Evolutionary conservation across 1,140 invertebrate species (phyloP).

Genomic region (Gryon sp.): DNA sequence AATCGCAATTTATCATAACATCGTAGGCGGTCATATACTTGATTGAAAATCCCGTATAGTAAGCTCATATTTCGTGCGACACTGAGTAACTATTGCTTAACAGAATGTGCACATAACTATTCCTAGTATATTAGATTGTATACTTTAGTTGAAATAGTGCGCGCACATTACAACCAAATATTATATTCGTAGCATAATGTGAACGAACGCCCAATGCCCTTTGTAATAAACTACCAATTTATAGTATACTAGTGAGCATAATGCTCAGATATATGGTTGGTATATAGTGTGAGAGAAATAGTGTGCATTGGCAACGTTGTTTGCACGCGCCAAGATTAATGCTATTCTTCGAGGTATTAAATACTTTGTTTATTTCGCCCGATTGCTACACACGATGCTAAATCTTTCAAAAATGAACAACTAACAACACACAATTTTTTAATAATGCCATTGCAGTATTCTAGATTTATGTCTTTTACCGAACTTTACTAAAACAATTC

Average conservation of each 20-base stretch:
- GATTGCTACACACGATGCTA: slow-evolving; percentile 1
- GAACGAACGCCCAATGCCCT: slow-evolving; percentile 37
- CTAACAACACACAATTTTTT: neutral
- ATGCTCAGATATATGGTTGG: slow-evolving; percentile 42
- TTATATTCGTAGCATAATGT: slow-evolving; percentile 53
- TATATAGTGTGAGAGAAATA: slow-evolving; percentile 24
- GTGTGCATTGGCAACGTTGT: slow-evolving; percentile 28
- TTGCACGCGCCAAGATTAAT: slow-evolving; percentile 30
- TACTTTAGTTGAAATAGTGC: slow-evolving; percentile 46
- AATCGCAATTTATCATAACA: slow-evolving; percentile 52
- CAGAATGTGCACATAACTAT: slow-evolving; percentile 38
- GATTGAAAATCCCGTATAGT: slow-evolving; percentile 53
- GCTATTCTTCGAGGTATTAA: slow-evolving; percentile 35
- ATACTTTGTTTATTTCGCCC: slow-evolving; percentile 48
- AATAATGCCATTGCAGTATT: neutral
- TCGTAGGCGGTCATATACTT: slow-evolving; percentile 4
- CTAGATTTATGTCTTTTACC: slow-evolving; percentile 10
- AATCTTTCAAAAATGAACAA: neutral
- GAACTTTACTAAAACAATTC: too few relatives aligned
- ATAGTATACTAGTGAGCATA: slow-evolving; percentile 49
- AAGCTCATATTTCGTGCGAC: slow-evolving; percentile 13
- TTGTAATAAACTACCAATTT: slow-evolving; percentile 58
- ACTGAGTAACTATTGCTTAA: slow-evolving; percentile 41
- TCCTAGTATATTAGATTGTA: slow-evolving; percentile 41
- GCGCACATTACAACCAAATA: slow-evolving; percentile 44